These are phyloP conservation scores for Chrysotoxum bicinctum DNA, from an alignment of 2,888 invertebrate species.

Conservation along the genomic window DNA sequence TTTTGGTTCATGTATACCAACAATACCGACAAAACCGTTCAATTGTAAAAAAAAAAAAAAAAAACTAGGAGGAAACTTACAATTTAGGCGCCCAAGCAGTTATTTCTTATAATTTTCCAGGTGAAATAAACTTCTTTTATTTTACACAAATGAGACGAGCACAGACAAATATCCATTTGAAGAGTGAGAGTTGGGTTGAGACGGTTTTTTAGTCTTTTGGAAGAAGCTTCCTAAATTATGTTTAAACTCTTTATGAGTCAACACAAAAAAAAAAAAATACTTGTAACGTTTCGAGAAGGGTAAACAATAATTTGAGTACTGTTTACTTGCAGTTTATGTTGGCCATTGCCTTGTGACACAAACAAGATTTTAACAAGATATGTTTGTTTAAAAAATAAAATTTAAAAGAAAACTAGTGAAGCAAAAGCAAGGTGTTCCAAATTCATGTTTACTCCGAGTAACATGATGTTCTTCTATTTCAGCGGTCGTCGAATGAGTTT, in stretches of 20 bases:
- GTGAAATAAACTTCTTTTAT: not conserved
- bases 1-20: slow-evolving; percentile 3
- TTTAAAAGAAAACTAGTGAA: not conserved
- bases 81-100: slow-evolving; percentile 35
- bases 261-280: not conserved
- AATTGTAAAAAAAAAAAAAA: slow-evolving; percentile 1
- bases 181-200: too few relatives aligned
- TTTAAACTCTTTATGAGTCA: not conserved
- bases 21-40: slow-evolving; percentile 9
- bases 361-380: not conserved
- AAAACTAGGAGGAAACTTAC: not conserved
- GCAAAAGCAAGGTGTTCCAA: not conserved
- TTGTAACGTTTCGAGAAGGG: not conserved
- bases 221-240: not conserved
- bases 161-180: not conserved
- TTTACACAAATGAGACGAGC: not conserved
- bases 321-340: not conserved
- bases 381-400: slow-evolving; percentile 21
- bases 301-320: not conserved
- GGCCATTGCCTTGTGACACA: slow-evolving; percentile 1
- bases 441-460: slow-evolving; percentile 7
- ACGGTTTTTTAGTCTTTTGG: not conserved
- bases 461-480: not conserved
- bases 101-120: not conserved
- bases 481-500: slow-evolving; percentile 2